Evolutionary conservation across 1,140 invertebrate genomes (phyloP).

Genomic region (Drosophila ficusphila): DNA sequence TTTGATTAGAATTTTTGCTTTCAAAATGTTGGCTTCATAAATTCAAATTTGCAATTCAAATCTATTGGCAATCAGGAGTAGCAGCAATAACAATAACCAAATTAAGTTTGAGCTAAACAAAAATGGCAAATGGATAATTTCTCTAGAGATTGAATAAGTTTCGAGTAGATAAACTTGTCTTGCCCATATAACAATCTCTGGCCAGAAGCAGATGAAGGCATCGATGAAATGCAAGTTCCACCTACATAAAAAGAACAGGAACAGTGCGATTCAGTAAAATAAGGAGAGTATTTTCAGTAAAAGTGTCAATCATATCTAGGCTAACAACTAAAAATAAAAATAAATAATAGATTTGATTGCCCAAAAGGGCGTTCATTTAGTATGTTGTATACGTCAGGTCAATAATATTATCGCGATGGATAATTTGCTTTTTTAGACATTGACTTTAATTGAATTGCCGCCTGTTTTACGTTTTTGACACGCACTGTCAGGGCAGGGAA

Average conservation of each 20-base stretch:
- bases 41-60: constrained; percentile 58
- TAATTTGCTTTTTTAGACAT: background rate
- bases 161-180: constrained; percentile 44
- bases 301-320: too few species aligned
- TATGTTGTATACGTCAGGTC: too few species aligned
- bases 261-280: constrained; percentile 16
- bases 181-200: constrained; percentile 18
- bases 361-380: too few species aligned
- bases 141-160: constrained; percentile 26
- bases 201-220: constrained; percentile 15
- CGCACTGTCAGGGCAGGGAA: constrained; percentile 25
- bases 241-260: background rate
- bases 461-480: constrained; percentile 5
- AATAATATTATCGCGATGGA: background rate
- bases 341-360: too few species aligned
- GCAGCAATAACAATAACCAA: constrained; percentile 51
- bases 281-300: too few species aligned
- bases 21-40: constrained; percentile 23
- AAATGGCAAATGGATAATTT: constrained; percentile 38
- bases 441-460: background rate
- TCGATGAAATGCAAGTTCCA: constrained; percentile 16
- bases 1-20: constrained; percentile 50
- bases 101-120: constrained; percentile 61
- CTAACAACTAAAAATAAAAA: too few species aligned
- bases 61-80: constrained; percentile 38